Base-by-base conservation (phyloP, 2,797 vertebrate genomes). In the Karalla daura region DNA sequence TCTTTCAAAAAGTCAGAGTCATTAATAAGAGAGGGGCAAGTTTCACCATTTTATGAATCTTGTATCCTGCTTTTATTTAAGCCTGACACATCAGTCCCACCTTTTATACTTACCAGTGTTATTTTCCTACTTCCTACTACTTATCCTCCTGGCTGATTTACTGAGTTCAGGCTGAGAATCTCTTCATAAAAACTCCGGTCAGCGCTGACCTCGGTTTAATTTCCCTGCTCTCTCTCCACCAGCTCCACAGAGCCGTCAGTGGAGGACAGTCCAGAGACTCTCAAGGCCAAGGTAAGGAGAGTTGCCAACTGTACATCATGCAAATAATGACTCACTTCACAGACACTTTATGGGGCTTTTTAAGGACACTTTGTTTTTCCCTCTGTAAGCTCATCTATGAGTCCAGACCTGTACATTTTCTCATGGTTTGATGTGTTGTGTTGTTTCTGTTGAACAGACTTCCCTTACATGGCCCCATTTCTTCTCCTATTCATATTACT, bases 191-290 rank as follows among this genome's bases (percentile, higher is more conserved):
- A 3, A 33, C 43, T 21, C 45, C 30, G 2, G 0, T 58, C 40
- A 24, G 14, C 23, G 46, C 18, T 55, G 33, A 75, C 53, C 46
- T 66, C 21, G 12, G 0, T 44, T 21, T 46, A 1, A 44, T 64
- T 32, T 7, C 7, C n/a, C 47, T 4, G 47, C 35, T 54, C 15
- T 40, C 27, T 51, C 9, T 63, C 18, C 75, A 40, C 59, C 88
- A 96, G 95, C 78, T 94, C 95, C 85, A 92, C 91, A 40, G 94
- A 94, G 70, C 90, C 86, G 20, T 93, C 94, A 66, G 91, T 89
- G 81, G 95, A 95, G 89, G 94, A 93, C 88, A 95, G 92, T 81
- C 94, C 93, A 78, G 93, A 95, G 90, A 96, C 94, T 90, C 87
- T 91, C 60, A 93, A 92, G 91, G 90, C 86, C 63, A 96, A 98